Evolutionary conservation across 2,888 invertebrate species (phyloP).

Genomic region (Caprella mutica): DNA sequence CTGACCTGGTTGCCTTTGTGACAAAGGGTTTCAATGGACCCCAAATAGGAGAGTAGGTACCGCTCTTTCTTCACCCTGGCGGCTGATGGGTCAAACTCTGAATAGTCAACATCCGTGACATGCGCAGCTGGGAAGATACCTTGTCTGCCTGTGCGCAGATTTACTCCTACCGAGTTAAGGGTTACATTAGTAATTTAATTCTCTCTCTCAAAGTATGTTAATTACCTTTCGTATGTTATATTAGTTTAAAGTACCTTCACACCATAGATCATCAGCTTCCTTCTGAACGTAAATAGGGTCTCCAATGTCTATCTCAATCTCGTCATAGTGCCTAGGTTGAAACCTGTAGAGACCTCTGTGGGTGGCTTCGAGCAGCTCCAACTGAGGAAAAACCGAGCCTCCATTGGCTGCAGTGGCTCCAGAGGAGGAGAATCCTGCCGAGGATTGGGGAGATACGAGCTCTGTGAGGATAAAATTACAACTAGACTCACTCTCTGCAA

Average conservation of each 20-base stretch:
- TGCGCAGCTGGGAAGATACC: constrained; percentile 96
- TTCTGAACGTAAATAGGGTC: constrained; percentile 94
- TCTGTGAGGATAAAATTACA: constrained; percentile 39
- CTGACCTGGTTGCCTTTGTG: constrained; percentile 92
- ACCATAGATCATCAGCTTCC: constrained; percentile 45
- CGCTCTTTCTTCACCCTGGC: constrained; percentile 53
- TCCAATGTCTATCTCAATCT: constrained; percentile 92
- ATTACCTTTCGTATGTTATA: neutral
- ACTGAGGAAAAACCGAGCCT: constrained; percentile 62
- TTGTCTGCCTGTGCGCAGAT: constrained; percentile 79
- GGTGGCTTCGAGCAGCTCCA: constrained; percentile 81
- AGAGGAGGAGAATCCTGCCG: constrained; percentile 3
- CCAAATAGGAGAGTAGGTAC: constrained; percentile 83
- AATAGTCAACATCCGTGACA: constrained; percentile 91
- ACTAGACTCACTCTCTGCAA: no score
- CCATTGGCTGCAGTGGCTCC: constrained; percentile 37
- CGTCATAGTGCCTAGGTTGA: constrained; percentile 86
- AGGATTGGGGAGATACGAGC: constrained; percentile 25
- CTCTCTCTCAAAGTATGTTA: constrained; percentile 7
- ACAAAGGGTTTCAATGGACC: constrained; percentile 87
- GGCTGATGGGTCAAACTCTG: constrained; percentile 81
- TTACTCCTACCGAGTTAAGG: constrained; percentile 56
- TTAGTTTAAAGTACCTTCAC: constrained; percentile 21
- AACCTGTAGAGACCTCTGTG: constrained; percentile 93
- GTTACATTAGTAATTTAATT: neutral